A percentile compares a stretch with the other conserved stretches of the same genome.
phyloP scores from a whole-genome alignment of 2,888 invertebrate genomes.

The Harpalus rufipes region DNA sequence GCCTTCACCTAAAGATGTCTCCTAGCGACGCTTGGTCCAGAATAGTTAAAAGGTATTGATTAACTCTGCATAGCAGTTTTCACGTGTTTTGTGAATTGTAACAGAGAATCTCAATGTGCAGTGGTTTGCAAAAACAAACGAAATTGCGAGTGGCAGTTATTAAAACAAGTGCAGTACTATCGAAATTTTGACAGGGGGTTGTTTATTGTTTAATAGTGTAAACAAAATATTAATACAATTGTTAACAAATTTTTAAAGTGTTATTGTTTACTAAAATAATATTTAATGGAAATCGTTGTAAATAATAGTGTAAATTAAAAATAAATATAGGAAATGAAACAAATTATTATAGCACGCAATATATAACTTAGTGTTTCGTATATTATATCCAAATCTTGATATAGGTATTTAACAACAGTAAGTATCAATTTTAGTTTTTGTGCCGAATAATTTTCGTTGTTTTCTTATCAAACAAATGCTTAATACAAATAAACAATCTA shows the following conservation, averaged over 20 bases:
- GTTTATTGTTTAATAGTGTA: background rate
- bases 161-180: background rate
- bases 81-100: slow-evolving; percentile 8
- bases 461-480: background rate
- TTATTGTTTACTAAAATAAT: too few relatives aligned
- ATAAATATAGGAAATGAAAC: slow-evolving; percentile 1
- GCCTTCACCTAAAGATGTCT: slow-evolving; percentile 52
- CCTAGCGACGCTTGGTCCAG: slow-evolving; percentile 66
- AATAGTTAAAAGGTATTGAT: slow-evolving; percentile 68
- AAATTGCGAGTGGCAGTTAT: background rate
- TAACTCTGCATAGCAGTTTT: background rate
- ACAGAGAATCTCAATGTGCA: slow-evolving; percentile 15
- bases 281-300: slow-evolving; percentile 11
- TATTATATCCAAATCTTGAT: background rate
- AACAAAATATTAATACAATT: slow-evolving; percentile 16
- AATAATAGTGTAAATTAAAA: slow-evolving; percentile 15
- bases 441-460: background rate
- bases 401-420: background rate
- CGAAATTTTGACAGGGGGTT: slow-evolving; percentile 1
- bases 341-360: slow-evolving; percentile 26
- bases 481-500: background rate
- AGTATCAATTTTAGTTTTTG: background rate
- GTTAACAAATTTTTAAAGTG: too few relatives aligned
- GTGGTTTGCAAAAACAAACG: slow-evolving; percentile 14
- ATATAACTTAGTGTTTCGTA: slow-evolving; percentile 14